phyloP scores from a whole-genome alignment of 2,797 vertebrate species.

The Channa striata region DNA sequence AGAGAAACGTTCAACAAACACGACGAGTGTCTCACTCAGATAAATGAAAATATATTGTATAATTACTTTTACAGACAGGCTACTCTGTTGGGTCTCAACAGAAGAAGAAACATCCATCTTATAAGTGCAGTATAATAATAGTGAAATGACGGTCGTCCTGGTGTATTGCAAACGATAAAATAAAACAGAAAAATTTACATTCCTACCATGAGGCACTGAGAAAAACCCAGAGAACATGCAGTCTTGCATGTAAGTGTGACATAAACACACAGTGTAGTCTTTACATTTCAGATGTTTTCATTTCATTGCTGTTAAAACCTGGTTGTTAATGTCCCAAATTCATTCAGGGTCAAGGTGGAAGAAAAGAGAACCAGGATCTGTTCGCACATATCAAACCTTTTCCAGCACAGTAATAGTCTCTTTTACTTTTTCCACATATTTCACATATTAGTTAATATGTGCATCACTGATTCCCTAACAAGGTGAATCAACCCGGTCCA shows the following conservation, averaged over 20 bases:
- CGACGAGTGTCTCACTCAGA: slow-evolving; percentile 8
- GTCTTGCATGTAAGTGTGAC: slow-evolving; percentile 32
- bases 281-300: slow-evolving; percentile 34
- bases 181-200: slow-evolving; percentile 42
- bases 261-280: slow-evolving; percentile 1
- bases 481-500: slow-evolving; percentile 78
- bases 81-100: slow-evolving; percentile 5
- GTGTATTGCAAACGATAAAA: slow-evolving; percentile 34
- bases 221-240: slow-evolving; percentile 55
- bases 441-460: slow-evolving; percentile 13
- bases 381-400: slow-evolving; percentile 15
- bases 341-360: slow-evolving; percentile 29
- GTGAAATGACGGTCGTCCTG: slow-evolving; percentile 2
- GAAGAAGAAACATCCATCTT: slow-evolving; percentile 10
- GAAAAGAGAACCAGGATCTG: slow-evolving; percentile 21
- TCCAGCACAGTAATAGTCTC: not conserved
- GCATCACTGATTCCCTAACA: slow-evolving; percentile 65
- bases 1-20: slow-evolving; percentile 10
- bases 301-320: slow-evolving; percentile 24
- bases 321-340: slow-evolving; percentile 10
- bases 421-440: slow-evolving; percentile 42
- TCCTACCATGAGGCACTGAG: slow-evolving; percentile 71
- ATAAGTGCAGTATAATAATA: slow-evolving; percentile 12
- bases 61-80: slow-evolving; percentile 11
- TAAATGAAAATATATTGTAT: slow-evolving; percentile 4